A percentile compares a stretch with the other conserved stretches of the same genome.
Conservation (phyloP, 2,888 invertebrate species). For the Lamellibrachia columna region DNA sequence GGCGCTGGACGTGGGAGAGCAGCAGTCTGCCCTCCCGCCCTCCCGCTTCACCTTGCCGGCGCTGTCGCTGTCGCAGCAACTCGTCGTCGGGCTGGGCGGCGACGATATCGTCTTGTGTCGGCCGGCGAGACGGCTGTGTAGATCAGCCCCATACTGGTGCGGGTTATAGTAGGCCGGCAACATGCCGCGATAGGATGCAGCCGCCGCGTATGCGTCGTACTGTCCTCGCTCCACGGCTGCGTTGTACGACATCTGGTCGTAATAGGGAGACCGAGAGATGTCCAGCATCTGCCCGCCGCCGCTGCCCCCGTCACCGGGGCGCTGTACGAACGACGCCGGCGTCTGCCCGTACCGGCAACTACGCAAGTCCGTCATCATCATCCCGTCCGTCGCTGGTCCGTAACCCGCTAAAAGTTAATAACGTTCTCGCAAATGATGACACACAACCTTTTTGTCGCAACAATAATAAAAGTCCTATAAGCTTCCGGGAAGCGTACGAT, state of each 20-base stretch:
- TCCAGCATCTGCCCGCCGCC: not conserved
- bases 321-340: slow-evolving; percentile 27
- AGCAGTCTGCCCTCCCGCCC: not conserved
- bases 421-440: not conserved
- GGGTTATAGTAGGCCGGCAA: not conserved
- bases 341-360: slow-evolving; percentile 60
- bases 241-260: slow-evolving; percentile 16
- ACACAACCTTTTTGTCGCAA: not conserved
- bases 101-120: not conserved
- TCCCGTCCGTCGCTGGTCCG: slow-evolving; percentile 34
- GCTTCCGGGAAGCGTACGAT: not conserved
- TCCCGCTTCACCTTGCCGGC: slow-evolving; percentile 3
- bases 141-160: slow-evolving; percentile 2
- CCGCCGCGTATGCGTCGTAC: not conserved
- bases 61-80: not conserved
- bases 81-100: not conserved
- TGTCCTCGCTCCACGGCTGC: not conserved
- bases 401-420: not conserved
- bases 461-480: not conserved
- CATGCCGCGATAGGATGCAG: not conserved
- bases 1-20: not conserved
- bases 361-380: slow-evolving; percentile 62
- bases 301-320: not conserved
- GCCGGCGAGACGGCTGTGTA: not conserved
- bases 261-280: not conserved